Conservation (phyloP, 2,797 vertebrate genomes). For the Varecia variegata region DNA sequence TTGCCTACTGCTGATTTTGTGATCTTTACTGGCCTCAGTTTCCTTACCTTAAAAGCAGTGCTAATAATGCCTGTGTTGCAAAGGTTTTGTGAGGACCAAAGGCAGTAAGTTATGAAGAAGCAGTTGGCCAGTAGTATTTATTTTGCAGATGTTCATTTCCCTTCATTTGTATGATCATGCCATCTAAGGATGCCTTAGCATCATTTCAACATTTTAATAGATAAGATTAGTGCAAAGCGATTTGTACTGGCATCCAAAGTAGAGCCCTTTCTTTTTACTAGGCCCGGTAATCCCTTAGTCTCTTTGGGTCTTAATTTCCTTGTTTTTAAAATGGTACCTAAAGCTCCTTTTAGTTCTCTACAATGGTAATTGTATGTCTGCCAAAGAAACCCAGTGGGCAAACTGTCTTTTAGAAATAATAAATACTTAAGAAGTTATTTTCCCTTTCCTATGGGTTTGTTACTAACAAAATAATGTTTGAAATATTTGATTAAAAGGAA, state of each 20-base stretch:
- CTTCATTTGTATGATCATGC: not conserved
- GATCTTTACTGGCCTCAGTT: not conserved
- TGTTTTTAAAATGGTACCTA: not conserved
- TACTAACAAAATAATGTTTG: conserved; percentile 12
- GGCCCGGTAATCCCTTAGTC: not conserved
- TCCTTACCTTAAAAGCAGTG: not conserved
- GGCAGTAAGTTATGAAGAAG: not conserved
- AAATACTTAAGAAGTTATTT: not conserved
- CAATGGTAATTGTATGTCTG: not conserved
- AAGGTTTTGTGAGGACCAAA: not conserved
- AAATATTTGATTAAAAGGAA: not conserved
- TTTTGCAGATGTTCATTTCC: not conserved
- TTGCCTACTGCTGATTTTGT: not conserved
- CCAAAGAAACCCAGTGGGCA: not conserved
- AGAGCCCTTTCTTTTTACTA: not conserved
- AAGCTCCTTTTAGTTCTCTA: not conserved
- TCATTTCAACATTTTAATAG: not conserved
- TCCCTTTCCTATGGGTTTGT: not conserved
- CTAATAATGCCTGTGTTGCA: not conserved
- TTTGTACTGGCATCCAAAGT: no score
- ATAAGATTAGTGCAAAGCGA: not conserved
- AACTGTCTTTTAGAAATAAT: conserved; percentile 16
- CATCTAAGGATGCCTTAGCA: not conserved
- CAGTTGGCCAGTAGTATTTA: not conserved
- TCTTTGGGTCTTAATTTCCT: not conserved